Conservation (phyloP, 2,113 vertebrate species). For the Delphinapterus leucas region DNA sequence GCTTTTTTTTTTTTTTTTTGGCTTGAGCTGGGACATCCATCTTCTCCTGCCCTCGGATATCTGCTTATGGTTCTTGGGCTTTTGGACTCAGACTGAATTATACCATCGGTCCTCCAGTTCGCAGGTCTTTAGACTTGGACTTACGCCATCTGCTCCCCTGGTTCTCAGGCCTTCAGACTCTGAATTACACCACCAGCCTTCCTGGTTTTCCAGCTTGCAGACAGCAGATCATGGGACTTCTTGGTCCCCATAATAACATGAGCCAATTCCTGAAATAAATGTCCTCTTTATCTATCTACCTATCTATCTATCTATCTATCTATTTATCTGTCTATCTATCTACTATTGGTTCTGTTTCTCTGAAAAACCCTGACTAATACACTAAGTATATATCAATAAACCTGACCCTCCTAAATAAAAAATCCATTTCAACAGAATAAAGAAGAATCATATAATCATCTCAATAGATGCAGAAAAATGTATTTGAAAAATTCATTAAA, state of each 20-base stretch:
- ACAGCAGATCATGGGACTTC: no score
- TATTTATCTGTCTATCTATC: no score
- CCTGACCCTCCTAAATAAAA: not conserved
- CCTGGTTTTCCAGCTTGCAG: not conserved
- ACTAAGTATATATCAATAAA: not conserved
- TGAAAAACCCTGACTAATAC: not conserved
- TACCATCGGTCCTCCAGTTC: not conserved
- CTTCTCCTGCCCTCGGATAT: not conserved
- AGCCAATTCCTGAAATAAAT: not conserved
- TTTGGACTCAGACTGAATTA: not conserved
- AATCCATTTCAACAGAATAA: not conserved
- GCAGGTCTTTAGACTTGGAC: not conserved
- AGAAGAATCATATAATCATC: not conserved
- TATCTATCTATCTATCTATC: not conserved
- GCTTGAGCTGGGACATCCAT: not conserved
- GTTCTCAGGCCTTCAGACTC: not conserved
- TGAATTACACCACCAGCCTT: not conserved
- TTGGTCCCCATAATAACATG: not conserved
- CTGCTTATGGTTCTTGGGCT: not conserved
- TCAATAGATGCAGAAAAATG: not conserved
- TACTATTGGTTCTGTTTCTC: not conserved
- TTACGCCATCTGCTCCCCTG: not conserved
- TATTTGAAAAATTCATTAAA: not conserved
- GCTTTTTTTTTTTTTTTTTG: not conserved
- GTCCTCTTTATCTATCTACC: not conserved